Evolutionary conservation across 1,140 invertebrate species (phyloP), one percentile per base, ranked within the genome.

Genomic region (Drosophila busckii): DNA sequence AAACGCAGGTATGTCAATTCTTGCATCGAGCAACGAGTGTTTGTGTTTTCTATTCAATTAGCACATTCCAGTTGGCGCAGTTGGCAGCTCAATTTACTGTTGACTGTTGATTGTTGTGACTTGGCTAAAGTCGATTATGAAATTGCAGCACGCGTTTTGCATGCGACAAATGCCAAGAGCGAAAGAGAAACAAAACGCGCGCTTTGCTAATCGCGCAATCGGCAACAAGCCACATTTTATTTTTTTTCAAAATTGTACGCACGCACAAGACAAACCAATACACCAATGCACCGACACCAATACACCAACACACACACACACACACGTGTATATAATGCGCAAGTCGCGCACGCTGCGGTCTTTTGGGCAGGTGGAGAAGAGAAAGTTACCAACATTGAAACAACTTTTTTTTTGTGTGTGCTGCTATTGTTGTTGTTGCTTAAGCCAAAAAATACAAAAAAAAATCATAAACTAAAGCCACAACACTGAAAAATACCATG

Each of bases 361-460:
- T 59, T 61, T 22, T 23, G 10, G 56, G 58, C 64, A 68, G 64
- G 64, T 68, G 69, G 70, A 82, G 71, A 68, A 70, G 75, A 82
- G 75, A 82, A 82, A 82, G 75, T 82, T 82, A 71, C 67, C 73
- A 80, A 53, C 75, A 80, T 80, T 78, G 75, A 80, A 80, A 69
- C 73, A 67, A 82, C 75, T 78, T 73, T 78, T 73, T 73, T 62
- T 61, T 37, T 67, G 61, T 54, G 5, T 60, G 55, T 44, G 52
- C 45, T 67, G 60, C 60, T 55, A 65, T 78, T 70, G 73, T 71
- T 80, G 54, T 52, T 54, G 70, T 52, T 64, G 62, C 41, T 48
- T 52, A 63, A 64, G 42, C 52, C 25, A 26, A 44, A 41, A 41
- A 37, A 31, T 25, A 15, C 23, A n/a, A 41, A 63, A 32, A 60